Evolutionary conservation across 30 jellyfish, hydroid and myxozoan species (phyloP), one percentile per base, ranked within the genome.

Genomic region (Pelagia noctiluca): DNA sequence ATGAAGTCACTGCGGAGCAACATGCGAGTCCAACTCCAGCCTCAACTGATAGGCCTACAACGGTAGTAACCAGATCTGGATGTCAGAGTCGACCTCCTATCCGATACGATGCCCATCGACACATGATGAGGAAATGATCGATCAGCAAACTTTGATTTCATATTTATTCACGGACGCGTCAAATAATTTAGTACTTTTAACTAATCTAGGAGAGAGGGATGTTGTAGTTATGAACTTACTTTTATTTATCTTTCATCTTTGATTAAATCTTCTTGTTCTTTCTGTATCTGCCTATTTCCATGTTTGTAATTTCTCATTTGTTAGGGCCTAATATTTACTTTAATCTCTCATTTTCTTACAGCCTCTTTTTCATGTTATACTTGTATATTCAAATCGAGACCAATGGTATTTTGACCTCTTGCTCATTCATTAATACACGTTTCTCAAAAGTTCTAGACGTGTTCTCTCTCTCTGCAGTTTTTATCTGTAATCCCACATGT

Each of bases 51-150:
- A 78, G n/a, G n/a, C n/a, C n/a, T n/a, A n/a, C n/a, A n/a, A n/a
- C n/a, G n/a, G n/a, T n/a, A n/a, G n/a, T 60, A 34, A 78, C 89
- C 2, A 57, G 89, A 78, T 78, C 89, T 19, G 80, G 89, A n/a
- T 62, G 70, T 78, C 89, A 78, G 47, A 78, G 48, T 61, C 89
- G 89, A 73, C 89, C 50, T 78, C 80, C 79, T 31, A 80, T 38
- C 62, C 80, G 89, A 61, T 78, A 0, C 34, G 70, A 37, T 61
- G 70, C 35, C n/a, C n/a, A n/a, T n/a, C n/a, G n/a, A n/a, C n/a
- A n/a, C n/a, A n/a, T 75, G 48, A 73, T 73, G 78, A 26, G 48
- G 62, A 48, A 31, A 5, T 29, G 34, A 75, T 23, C 53, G 76
- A 49, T 0, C 64, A 72, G 7, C 48, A 63, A 57, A 57, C 72